These are phyloP conservation scores for Rhombomys opimus DNA, from an alignment of 2,113 vertebrate genomes.

Conservation along the genomic window DNA sequence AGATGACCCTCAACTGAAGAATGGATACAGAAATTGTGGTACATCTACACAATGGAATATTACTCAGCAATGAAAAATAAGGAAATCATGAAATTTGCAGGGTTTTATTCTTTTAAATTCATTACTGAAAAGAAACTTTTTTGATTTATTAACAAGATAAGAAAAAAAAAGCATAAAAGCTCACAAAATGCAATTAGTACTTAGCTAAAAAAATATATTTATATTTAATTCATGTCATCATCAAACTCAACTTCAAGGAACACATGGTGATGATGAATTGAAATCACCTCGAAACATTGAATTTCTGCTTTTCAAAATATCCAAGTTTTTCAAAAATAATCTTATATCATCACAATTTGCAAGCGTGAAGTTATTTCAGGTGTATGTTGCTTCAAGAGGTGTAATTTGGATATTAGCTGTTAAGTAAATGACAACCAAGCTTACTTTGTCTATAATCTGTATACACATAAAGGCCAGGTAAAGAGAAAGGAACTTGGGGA, in stretches of 20 bases:
- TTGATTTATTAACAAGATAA: background rate
- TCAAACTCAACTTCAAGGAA: background rate
- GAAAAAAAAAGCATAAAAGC: background rate
- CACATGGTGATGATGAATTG: background rate
- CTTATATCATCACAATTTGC: background rate
- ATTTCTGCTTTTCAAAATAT: background rate
- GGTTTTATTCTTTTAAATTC: background rate
- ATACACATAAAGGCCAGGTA: background rate
- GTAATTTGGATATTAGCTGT: background rate
- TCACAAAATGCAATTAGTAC: background rate
- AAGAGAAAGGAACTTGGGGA: background rate
- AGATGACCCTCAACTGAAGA: too few relatives aligned
- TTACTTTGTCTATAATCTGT: background rate
- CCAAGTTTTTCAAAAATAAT: background rate
- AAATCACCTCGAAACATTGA: background rate
- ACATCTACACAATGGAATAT: too few relatives aligned
- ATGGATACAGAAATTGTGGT: too few relatives aligned
- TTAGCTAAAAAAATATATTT: background rate
- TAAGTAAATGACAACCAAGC: background rate
- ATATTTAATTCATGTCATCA: background rate
- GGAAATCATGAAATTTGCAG: too few relatives aligned
- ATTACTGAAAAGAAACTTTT: background rate
- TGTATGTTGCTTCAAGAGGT: background rate
- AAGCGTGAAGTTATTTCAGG: background rate
- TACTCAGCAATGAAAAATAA: too few relatives aligned